A percentile compares a stretch with the other conserved stretches of the same genome.
Conservation (phyloP, 2,797 vertebrate genomes). For the Danio jaintianensis region DNA sequence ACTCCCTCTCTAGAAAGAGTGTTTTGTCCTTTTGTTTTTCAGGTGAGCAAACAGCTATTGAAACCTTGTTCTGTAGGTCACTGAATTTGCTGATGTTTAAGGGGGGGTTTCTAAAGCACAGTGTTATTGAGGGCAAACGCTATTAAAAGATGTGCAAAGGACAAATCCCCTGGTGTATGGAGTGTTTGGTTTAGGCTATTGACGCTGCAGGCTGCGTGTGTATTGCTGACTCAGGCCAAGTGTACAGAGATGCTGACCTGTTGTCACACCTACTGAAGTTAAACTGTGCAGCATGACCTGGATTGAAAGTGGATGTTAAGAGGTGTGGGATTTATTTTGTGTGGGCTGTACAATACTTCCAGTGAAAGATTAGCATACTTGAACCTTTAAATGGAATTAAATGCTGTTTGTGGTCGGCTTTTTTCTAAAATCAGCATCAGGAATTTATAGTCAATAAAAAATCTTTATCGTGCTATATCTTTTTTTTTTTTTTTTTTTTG, state of each 20-base stretch:
- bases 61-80: constrained; percentile 17
- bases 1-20: not conserved
- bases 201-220: constrained; percentile 19
- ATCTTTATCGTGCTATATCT: too few relatives aligned
- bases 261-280: constrained; percentile 36
- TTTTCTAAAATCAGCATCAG: too few relatives aligned
- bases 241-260: constrained; percentile 47
- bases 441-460: too few relatives aligned
- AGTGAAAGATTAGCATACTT: not conserved
- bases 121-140: constrained; percentile 4
- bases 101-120: constrained; percentile 12
- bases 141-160: constrained; percentile 34
- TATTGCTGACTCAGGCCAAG: constrained; percentile 41
- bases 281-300: constrained; percentile 28
- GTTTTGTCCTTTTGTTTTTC: constrained; percentile 15
- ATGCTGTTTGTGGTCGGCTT: too few relatives aligned
- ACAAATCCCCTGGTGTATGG: constrained; percentile 54
- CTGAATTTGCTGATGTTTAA: constrained; percentile 17
- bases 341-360: not conserved
- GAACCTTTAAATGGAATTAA: not conserved
- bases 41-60: constrained; percentile 16
- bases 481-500: too few relatives aligned
- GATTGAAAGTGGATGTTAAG: constrained; percentile 11
- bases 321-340: constrained; percentile 7
- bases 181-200: constrained; percentile 35